Conservation (phyloP, 2,888 invertebrate genomes). For the Ptychoptera contaminata region DNA sequence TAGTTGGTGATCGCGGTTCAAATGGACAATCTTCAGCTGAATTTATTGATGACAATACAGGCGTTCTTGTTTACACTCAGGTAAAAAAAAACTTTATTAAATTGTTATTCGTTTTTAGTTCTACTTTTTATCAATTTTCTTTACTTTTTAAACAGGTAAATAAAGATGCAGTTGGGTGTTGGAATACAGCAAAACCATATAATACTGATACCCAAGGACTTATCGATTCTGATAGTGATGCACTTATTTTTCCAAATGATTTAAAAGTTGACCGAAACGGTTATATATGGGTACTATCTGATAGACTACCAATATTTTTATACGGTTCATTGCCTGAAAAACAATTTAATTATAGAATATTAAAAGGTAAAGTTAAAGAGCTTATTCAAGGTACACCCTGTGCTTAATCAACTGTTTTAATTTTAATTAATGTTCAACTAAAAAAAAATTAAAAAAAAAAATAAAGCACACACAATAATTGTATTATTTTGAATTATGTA, state of each 20-base stretch:
- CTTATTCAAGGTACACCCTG: conserved; percentile 28
- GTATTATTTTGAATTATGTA: no score
- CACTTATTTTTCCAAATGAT: conserved; percentile 64
- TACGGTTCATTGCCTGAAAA: conserved; percentile 45
- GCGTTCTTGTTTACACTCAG: conserved; percentile 62
- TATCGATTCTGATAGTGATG: conserved; percentile 48
- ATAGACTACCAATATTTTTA: conserved; percentile 58
- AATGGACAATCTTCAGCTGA: conserved; percentile 60
- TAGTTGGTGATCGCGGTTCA: conserved; percentile 54
- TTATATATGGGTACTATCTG: conserved; percentile 59
- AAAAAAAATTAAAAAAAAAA: no score
- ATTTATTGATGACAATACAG: conserved; percentile 48
- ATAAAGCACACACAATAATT: no score
- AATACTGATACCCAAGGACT: conserved; percentile 48
- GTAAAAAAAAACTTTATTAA: conserved; percentile 22
- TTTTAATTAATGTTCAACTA: no score
- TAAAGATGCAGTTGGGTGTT: conserved; percentile 63
- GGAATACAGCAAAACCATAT: conserved; percentile 55
- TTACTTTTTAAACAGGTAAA: conserved; percentile 38
- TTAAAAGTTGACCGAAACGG: conserved; percentile 48
- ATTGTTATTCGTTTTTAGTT: no score
- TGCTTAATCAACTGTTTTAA: conserved; percentile 6
- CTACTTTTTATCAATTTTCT: no score
- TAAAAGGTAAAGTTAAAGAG: conserved; percentile 25
- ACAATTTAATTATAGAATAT: conserved; percentile 46